A percentile compares a stretch with the other conserved stretches of the same genome.
phyloP scores from a whole-genome alignment of 2,113 vertebrate genomes.

The Phrynosoma blainvillii region DNA sequence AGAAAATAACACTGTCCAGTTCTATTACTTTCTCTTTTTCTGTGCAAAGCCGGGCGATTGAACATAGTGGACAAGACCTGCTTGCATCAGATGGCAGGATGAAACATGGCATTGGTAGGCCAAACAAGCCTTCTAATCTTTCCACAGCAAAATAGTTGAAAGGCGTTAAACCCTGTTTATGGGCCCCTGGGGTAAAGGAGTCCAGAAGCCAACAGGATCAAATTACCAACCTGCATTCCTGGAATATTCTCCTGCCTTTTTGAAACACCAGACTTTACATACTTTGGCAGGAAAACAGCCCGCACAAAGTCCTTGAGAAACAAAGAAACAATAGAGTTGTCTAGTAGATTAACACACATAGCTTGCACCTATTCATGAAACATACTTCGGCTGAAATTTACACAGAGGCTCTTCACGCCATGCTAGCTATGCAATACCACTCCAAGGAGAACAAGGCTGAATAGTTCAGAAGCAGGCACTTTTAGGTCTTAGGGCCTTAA shows the following conservation, averaged over 20 bases:
- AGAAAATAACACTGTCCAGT: background rate
- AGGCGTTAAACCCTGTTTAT: conserved; percentile 17
- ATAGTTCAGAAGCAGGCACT: background rate
- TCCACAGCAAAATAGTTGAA: conserved; percentile 13
- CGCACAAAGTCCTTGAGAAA: conserved; percentile 39
- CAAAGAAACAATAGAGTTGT: conserved; percentile 30
- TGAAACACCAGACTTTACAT: background rate
- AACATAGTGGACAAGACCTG: background rate
- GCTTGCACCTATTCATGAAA: background rate
- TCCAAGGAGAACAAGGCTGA: background rate
- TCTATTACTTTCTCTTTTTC: background rate
- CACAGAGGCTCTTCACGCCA: conserved; percentile 10
- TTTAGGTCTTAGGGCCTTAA: background rate
- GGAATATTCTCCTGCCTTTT: conserved; percentile 13
- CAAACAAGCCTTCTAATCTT: conserved; percentile 11
- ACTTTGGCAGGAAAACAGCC: conserved; percentile 24
- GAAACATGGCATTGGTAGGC: background rate
- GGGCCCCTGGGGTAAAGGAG: background rate
- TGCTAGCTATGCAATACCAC: background rate
- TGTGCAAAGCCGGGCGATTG: background rate
- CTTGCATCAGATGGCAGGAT: background rate
- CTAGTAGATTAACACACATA: background rate
- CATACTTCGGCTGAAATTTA: conserved; percentile 2
- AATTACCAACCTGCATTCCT: background rate
- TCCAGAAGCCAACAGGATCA: background rate